A percentile compares a stretch with the other conserved stretches of the same genome.
phyloP scores from a whole-genome alignment of 2,888 invertebrate genomes.

The Drosophila longiperda region DNA sequence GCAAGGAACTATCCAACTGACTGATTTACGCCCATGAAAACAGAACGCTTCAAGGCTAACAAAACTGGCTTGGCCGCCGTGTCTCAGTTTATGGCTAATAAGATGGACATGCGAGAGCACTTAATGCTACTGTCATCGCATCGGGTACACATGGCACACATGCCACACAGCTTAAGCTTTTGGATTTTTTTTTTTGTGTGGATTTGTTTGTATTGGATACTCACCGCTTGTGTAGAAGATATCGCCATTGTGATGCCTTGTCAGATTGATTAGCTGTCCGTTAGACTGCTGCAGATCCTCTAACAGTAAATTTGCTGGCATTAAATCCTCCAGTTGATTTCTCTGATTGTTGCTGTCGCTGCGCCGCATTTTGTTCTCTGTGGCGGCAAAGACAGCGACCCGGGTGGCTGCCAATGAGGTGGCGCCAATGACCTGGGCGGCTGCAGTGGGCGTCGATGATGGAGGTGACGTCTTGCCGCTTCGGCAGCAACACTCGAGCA shows the following conservation, averaged over 20 bases:
- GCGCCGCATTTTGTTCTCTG: conserved; percentile 26
- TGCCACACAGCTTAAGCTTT: conserved; percentile 40
- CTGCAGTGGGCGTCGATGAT: conserved; percentile 51
- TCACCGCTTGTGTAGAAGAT: conserved; percentile 84
- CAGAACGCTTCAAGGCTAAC: conserved; percentile 39
- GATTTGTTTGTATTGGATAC: conserved; percentile 41
- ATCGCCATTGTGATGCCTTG: conserved; percentile 85
- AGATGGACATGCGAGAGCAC: conserved; percentile 52
- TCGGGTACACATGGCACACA: conserved; percentile 48
- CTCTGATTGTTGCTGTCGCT: conserved; percentile 43
- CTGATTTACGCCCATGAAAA: conserved; percentile 71
- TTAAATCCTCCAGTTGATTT: conserved; percentile 57
- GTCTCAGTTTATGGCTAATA: conserved; percentile 36
- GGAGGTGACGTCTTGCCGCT: conserved; percentile 35
- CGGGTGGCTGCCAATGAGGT: conserved; percentile 67
- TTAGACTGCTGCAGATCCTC: conserved; percentile 79
- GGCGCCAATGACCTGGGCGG: conserved; percentile 61
- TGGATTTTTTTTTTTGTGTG: conserved; percentile 12
- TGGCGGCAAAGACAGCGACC: conserved; percentile 54
- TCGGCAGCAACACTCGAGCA: conserved; percentile 36
- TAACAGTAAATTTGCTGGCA: conserved; percentile 80
- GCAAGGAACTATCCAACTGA: conserved; percentile 35
- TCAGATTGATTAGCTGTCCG: conserved; percentile 83
- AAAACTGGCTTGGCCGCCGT: conserved; percentile 22
- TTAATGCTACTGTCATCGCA: conserved; percentile 72